phyloP scores from a whole-genome alignment of 2,888 invertebrate species.

The Mamestra brassicae region DNA sequence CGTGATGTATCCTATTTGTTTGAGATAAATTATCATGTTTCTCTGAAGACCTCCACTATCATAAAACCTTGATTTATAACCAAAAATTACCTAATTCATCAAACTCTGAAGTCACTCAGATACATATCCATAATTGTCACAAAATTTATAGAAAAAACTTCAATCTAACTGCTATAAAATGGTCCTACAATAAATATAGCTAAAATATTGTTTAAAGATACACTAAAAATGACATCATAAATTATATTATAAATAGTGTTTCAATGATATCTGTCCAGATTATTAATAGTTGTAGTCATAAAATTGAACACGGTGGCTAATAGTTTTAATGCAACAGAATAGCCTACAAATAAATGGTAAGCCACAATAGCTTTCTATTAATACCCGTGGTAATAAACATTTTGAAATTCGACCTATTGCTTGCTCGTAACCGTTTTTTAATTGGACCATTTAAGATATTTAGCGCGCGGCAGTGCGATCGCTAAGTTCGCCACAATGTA shows the following conservation, averaged over 20 bases:
- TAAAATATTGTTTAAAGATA: slow-evolving; percentile 43
- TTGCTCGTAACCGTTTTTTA: slow-evolving; percentile 62
- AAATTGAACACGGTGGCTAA: slow-evolving; percentile 54
- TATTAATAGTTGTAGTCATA: slow-evolving; percentile 59
- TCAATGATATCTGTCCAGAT: slow-evolving; percentile 58
- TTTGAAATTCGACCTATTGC: slow-evolving; percentile 65
- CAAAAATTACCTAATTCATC: slow-evolving; percentile 12
- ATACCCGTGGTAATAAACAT: slow-evolving; percentile 57
- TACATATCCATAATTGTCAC: slow-evolving; percentile 42
- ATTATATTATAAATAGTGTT: slow-evolving; percentile 56
- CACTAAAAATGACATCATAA: slow-evolving; percentile 60
- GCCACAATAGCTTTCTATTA: slow-evolving; percentile 57
- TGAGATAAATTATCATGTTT: slow-evolving; percentile 8
- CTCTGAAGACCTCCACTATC: not conserved
- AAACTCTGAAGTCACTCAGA: slow-evolving; percentile 11
- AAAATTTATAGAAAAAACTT: slow-evolving; percentile 35
- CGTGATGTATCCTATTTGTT: not conserved
- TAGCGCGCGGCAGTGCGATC: slow-evolving; percentile 48
- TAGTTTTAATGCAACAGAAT: slow-evolving; percentile 61
- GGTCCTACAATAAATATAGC: slow-evolving; percentile 44
- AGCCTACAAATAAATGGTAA: slow-evolving; percentile 58
- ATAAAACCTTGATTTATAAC: slow-evolving; percentile 27
- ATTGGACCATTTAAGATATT: slow-evolving; percentile 62
- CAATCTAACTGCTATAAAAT: slow-evolving; percentile 44
- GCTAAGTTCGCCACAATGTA: slow-evolving; percentile 55